Evolutionary conservation across 1,140 invertebrate species (phyloP).

Genomic region (Gryllus bimaculatus): DNA sequence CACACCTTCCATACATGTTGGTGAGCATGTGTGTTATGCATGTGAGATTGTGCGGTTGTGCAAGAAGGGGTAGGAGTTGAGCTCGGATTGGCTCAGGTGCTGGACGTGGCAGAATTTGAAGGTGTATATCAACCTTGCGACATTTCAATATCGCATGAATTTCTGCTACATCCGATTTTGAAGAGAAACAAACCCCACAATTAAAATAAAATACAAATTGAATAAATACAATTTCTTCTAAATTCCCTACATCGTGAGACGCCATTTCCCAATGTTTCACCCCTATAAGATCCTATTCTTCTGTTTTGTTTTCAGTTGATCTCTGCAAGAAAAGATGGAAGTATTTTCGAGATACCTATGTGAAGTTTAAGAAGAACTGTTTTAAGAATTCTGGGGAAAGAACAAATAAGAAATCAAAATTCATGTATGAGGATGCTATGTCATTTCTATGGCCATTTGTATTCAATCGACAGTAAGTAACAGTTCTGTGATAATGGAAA

Average conservation of each 20-base stretch:
- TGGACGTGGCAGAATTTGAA: neutral
- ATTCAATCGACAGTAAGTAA: constrained; percentile 1
- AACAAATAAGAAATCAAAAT: neutral
- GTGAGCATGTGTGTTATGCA: neutral
- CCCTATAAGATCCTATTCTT: neutral
- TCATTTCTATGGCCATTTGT: neutral
- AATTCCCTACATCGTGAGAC: too few species aligned
- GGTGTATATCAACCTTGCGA: neutral
- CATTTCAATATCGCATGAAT: too few species aligned
- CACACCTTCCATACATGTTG: neutral
- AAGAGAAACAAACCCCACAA: too few species aligned
- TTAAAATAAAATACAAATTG: too few species aligned
- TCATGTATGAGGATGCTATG: neutral
- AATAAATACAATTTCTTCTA: too few species aligned
- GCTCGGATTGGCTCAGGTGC: neutral
- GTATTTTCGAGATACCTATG: neutral
- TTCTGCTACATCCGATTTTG: too few species aligned
- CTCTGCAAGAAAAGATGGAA: neutral
- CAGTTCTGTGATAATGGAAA: neutral
- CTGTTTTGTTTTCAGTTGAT: neutral
- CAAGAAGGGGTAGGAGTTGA: neutral
- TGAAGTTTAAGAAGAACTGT: neutral
- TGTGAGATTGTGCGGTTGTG: neutral
- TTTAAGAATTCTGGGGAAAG: neutral
- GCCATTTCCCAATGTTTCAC: too few species aligned